These are phyloP conservation scores for Drosophila repleta DNA, from an alignment of 1,140 invertebrate species.

Conservation along the genomic window DNA sequence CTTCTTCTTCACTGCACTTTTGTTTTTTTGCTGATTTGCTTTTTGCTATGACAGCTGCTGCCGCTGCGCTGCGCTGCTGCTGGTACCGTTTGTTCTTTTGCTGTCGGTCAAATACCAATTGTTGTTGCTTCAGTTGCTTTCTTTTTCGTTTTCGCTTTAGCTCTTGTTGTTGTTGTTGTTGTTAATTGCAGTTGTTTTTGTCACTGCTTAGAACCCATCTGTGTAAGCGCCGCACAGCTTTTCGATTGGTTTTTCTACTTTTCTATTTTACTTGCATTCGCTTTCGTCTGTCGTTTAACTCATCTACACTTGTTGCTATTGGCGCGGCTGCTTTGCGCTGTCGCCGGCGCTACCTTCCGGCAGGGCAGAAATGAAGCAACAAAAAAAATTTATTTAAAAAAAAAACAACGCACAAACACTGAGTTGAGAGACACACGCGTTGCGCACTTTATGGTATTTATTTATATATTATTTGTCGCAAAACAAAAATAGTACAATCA, in stretches of 20 bases:
- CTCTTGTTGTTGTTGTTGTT: not conserved
- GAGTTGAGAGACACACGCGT: conserved; percentile 37
- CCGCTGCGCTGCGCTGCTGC: conserved; percentile 63
- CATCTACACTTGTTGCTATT: conserved; percentile 45
- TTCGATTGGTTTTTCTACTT: not conserved
- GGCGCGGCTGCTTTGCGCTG: conserved; percentile 22
- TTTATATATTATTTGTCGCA: conserved; percentile 21
- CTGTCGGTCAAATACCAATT: conserved; percentile 33
- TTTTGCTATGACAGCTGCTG: conserved; percentile 60
- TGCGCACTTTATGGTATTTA: conserved; percentile 6
- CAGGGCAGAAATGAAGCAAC: conserved; percentile 14
- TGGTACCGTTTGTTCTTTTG: conserved; percentile 25
- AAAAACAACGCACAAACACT: conserved; percentile 33
- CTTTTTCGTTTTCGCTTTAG: not conserved
- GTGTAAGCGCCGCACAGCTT: conserved; percentile 11
- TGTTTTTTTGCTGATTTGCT: conserved; percentile 48
- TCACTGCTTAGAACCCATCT: conserved; percentile 29
- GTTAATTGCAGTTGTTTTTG: conserved; percentile 24
- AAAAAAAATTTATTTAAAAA: conserved; percentile 7
- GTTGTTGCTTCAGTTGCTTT: conserved; percentile 45
- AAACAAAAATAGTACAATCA: conserved; percentile 35
- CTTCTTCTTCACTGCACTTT: conserved; percentile 61
- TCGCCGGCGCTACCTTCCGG: conserved; percentile 8
- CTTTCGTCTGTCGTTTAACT: conserved; percentile 22
- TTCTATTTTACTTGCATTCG: conserved; percentile 18